Percentiles rank a stretch among this genome's conserved stretches.
phyloP scores from a whole-genome alignment of 2,888 invertebrate genomes.

The Drosophila suboccidentalis region DNA sequence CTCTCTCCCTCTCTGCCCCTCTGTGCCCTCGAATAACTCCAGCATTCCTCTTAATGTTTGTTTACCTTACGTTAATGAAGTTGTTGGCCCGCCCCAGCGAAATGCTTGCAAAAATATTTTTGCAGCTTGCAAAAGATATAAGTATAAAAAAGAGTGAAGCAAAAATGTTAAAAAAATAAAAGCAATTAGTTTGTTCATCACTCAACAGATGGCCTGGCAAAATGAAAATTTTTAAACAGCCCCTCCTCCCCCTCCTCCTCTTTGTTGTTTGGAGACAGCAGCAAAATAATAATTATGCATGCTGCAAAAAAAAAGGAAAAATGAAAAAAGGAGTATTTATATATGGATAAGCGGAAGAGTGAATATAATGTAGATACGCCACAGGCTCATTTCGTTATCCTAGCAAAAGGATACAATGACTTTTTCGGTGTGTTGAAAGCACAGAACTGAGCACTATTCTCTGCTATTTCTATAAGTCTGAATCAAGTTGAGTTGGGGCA shows the following conservation, averaged over 20 bases:
- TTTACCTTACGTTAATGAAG: constrained; percentile 80
- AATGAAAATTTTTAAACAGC: constrained; percentile 69
- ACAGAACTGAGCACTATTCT: neutral
- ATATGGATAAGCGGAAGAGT: constrained; percentile 39
- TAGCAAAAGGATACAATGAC: constrained; percentile 29
- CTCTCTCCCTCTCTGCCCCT: constrained; percentile 13
- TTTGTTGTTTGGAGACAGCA: constrained; percentile 40
- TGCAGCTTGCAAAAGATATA: constrained; percentile 54
- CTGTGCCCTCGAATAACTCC: constrained; percentile 5
- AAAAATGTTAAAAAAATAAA: constrained; percentile 63
- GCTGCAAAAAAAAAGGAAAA: constrained; percentile 41
- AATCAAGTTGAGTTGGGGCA: no score
- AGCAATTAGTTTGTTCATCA: constrained; percentile 83
- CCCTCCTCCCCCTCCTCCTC: neutral
- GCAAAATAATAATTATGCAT: constrained; percentile 73
- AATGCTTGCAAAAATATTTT: constrained; percentile 73
- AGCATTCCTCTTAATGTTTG: constrained; percentile 64
- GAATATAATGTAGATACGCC: constrained; percentile 65
- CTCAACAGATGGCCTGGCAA: constrained; percentile 79
- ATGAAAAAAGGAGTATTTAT: constrained; percentile 23
- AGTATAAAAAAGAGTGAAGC: constrained; percentile 16
- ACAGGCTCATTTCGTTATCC: constrained; percentile 54
- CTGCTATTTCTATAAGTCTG: neutral
- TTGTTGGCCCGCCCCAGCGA: constrained; percentile 66
- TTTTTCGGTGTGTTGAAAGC: constrained; percentile 17